These are phyloP conservation scores for Neofelis nebulosa DNA, from an alignment of 2,113 vertebrate species.

Conservation along the genomic window DNA sequence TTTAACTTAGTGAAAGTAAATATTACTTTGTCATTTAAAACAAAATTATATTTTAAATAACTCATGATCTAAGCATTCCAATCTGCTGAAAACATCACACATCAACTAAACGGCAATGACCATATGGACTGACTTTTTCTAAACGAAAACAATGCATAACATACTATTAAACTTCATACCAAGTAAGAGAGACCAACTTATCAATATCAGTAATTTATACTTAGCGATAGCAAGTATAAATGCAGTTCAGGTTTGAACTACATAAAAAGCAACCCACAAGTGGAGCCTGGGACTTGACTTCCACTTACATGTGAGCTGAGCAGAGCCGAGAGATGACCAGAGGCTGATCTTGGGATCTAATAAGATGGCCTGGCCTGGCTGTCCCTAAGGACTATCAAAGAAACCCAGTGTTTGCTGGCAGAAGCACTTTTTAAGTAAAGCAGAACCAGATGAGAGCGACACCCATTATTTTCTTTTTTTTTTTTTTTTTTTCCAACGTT, in stretches of 20 bases:
- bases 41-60: constrained; percentile 55
- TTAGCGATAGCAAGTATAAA: constrained; percentile 17
- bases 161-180: constrained; percentile 20
- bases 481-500: too few relatives aligned
- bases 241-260: neutral
- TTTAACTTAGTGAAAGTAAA: constrained; percentile 57
- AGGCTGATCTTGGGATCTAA: neutral
- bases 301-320: neutral
- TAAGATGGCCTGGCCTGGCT: neutral
- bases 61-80: constrained; percentile 34
- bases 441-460: neutral
- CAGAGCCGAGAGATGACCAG: neutral
- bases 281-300: neutral
- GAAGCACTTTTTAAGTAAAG: neutral
- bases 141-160: constrained; percentile 49
- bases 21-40: constrained; percentile 23
- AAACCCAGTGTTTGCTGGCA: neutral
- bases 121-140: neutral
- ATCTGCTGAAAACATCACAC: constrained; percentile 6
- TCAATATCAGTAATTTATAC: constrained; percentile 5
- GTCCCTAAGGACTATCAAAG: neutral
- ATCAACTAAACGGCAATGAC: neutral
- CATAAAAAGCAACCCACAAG: constrained; percentile 23
- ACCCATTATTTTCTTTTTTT: neutral
- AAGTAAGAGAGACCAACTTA: constrained; percentile 8